Base-by-base conservation (phyloP, 2,888 invertebrate species). In the Lithophane ornitopus region DNA sequence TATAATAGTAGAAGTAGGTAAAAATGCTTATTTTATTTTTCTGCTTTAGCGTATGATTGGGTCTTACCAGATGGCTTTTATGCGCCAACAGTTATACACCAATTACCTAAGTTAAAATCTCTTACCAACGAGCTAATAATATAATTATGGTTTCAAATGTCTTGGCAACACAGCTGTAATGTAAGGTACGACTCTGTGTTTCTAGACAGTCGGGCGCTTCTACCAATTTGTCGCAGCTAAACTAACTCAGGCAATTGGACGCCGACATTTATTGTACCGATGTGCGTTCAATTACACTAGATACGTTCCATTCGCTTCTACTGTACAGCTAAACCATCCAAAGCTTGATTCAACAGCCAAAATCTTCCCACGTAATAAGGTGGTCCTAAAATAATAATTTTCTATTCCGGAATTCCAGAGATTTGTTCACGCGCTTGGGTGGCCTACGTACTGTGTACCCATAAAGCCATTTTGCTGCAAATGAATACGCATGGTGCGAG, bases 191-290 rank as follows among this genome's bases (percentile, higher is more conserved):
- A 58, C 19, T 67, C 46, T 49, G 52, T 34, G 78, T 22, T 63
- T 46, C 76, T 74, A 84, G 81, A 81, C 81, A 70, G 74, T 28
- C 52, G 39, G 81, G 69, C 85, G 85, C 81, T 80, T 61, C 73
- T 28, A 75, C 41, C 58, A 79, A 84, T 79, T 79, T 84, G 72
- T 28, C 66, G 39, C n/a, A 82, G 39, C 61, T 67, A 39, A 52
- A 82, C 77, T 52, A 62, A 61, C 39, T 70, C 28, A 54, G 34
- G 58, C 75, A 81, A 70, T 75, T 70, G 41, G 3, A 59, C 66
- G 49, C 28, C 12, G 62, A 49, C 67, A 74, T 63, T 62, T 61
- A 69, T 46, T 41, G 46, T 79, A 22, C 34, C 39, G 28, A 58
- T 41, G 34, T 66, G 19, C 54, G 63, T 84, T 72, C 80, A 62